Conservation (phyloP, 2,888 invertebrate species). For the Spodoptera picta region DNA sequence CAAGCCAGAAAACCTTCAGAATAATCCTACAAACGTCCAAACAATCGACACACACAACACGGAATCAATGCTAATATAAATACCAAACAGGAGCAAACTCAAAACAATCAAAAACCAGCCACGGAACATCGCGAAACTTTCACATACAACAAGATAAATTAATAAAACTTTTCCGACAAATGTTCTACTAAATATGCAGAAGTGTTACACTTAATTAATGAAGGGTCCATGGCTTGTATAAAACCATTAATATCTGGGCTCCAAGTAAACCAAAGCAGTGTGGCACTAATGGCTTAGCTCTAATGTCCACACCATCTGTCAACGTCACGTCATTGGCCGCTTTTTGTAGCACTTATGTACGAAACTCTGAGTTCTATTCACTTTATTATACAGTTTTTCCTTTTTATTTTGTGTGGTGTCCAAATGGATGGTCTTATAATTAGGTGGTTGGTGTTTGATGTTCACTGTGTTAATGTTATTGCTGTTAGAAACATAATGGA, state of each 20-base stretch:
- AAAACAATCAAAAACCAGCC: slow-evolving; percentile 16
- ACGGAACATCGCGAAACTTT: slow-evolving; percentile 20
- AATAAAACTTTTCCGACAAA: slow-evolving; percentile 38
- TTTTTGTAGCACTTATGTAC: slow-evolving; percentile 79
- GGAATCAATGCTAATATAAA: too few relatives aligned
- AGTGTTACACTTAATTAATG: slow-evolving; percentile 59
- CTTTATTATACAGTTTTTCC: slow-evolving; percentile 64
- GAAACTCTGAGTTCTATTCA: slow-evolving; percentile 62
- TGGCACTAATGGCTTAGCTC: slow-evolving; percentile 75
- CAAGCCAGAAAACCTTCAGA: too few relatives aligned
- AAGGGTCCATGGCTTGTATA: slow-evolving; percentile 40
- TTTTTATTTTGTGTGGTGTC: slow-evolving; percentile 52
- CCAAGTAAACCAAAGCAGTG: slow-evolving; percentile 73
- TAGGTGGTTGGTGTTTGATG: slow-evolving; percentile 1
- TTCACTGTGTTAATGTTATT: neutral
- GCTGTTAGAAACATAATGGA: neutral
- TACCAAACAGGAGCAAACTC: neutral
- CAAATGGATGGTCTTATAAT: slow-evolving; percentile 28
- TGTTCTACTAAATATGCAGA: slow-evolving; percentile 46
- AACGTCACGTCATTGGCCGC: slow-evolving; percentile 76
- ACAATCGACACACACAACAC: too few relatives aligned
- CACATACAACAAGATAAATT: slow-evolving; percentile 17
- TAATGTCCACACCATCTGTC: slow-evolving; percentile 83
- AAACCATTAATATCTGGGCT: slow-evolving; percentile 73
- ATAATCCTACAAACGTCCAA: too few relatives aligned